Evolutionary conservation across 2,113 vertebrate species (phyloP).

Genomic region (Tringa solitaria): DNA sequence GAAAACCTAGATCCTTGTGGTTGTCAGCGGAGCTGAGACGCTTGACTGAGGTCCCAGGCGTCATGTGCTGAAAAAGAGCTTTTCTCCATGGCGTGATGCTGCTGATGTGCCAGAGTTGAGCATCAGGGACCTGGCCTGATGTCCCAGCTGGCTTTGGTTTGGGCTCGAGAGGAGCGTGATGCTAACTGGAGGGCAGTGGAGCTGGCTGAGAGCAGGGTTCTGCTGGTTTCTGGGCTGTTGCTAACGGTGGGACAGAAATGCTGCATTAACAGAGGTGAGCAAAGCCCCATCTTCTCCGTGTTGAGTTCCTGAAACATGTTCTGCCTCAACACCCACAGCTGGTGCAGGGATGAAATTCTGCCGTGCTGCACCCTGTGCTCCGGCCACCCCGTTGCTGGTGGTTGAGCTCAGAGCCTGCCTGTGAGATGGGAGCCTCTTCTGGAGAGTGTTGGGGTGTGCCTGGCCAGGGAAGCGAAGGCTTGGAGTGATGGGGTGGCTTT

Average conservation of each 20-base stretch:
- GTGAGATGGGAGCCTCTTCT: not conserved
- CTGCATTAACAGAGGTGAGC: not conserved
- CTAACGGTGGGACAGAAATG: not conserved
- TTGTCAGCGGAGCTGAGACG: not conserved
- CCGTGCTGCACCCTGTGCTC: fast-evolving
- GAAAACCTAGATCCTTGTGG: not conserved
- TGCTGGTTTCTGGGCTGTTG: not conserved
- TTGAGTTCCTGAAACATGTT: not conserved
- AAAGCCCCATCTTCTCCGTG: not conserved
- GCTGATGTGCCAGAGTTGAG: not conserved
- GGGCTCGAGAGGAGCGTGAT: not conserved
- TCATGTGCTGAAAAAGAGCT: not conserved
- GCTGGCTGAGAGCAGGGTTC: not conserved
- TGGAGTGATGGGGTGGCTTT: not conserved
- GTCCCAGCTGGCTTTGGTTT: not conserved
- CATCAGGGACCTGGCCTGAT: not conserved
- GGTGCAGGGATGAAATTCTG: not conserved
- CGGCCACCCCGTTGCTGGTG: fast-evolving
- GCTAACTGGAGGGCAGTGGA: not conserved
- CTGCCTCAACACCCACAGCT: not conserved
- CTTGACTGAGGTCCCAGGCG: not conserved
- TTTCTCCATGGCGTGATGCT: not conserved
- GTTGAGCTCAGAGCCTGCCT: not conserved
- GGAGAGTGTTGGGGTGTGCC: not conserved
- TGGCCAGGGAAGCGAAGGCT: not conserved